These are phyloP conservation scores for Zaprionus lineosus DNA, from an alignment of 2,888 invertebrate genomes.

Conservation along the genomic window DNA sequence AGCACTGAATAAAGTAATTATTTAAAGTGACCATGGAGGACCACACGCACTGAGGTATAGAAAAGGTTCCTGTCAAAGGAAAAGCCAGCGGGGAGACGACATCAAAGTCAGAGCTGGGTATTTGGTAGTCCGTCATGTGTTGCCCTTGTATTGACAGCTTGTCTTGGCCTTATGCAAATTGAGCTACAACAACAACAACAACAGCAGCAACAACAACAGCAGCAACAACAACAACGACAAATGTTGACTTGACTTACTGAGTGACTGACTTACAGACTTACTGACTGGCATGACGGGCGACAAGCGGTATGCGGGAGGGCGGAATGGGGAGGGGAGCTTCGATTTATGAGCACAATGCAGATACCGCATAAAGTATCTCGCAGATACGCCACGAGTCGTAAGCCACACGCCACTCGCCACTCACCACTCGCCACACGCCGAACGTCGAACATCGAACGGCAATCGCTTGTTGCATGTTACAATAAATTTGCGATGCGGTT, in stretches of 20 bases:
- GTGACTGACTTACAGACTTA: slow-evolving; percentile 12
- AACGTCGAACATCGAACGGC: not conserved
- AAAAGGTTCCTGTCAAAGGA: too few species aligned
- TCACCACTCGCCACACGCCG: not conserved
- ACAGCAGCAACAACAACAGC: not conserved
- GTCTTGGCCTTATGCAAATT: slow-evolving; percentile 65
- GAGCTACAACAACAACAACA: slow-evolving; percentile 22
- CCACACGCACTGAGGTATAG: not conserved
- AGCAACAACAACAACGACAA: slow-evolving; percentile 28
- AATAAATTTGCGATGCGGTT: slow-evolving; percentile 39
- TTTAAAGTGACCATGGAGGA: not conserved
- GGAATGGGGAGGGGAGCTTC: slow-evolving; percentile 43
- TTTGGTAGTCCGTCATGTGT: slow-evolving; percentile 1
- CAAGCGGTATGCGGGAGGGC: too few species aligned
- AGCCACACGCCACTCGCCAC: not conserved
- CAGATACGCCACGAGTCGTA: slow-evolving; percentile 42
- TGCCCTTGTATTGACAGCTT: slow-evolving; percentile 2
- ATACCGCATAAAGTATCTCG: slow-evolving; percentile 73
- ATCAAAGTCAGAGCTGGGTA: slow-evolving; percentile 19
- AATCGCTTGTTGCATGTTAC: slow-evolving; percentile 46
- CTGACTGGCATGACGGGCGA: slow-evolving; percentile 58
- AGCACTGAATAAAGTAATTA: not conserved
- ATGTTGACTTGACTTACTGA: slow-evolving; percentile 38
- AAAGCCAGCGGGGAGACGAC: not conserved
- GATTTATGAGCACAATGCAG: slow-evolving; percentile 72